A percentile compares a stretch with the other conserved stretches of the same genome.
phyloP scores from a whole-genome alignment of 1,140 invertebrate genomes.

The Rhopalosiphum padi region DNA sequence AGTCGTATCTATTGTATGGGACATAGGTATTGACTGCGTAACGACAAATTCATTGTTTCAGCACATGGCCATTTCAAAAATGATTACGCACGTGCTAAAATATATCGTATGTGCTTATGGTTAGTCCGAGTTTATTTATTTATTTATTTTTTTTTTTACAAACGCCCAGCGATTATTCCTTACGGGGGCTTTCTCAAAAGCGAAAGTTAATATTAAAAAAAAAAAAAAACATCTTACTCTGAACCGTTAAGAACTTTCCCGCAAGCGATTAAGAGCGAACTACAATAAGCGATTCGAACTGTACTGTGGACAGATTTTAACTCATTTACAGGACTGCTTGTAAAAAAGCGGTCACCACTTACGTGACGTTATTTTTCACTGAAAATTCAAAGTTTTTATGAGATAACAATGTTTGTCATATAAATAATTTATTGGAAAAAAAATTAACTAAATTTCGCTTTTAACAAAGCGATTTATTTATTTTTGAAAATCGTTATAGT shows the following conservation, averaged over 20 bases:
- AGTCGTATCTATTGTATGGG: not conserved
- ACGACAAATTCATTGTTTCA: not conserved
- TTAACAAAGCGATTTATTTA: not conserved
- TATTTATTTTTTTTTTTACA: not conserved
- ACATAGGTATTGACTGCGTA: not conserved
- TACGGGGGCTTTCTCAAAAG: not conserved
- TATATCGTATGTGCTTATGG: not conserved
- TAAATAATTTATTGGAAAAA: not conserved
- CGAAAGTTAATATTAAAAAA: not conserved
- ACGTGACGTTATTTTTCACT: not conserved
- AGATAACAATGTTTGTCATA: not conserved
- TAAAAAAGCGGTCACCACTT: not conserved
- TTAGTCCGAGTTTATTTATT: not conserved
- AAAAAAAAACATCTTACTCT: not conserved
- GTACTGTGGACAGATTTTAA: not conserved
- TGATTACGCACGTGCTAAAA: not conserved
- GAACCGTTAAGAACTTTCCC: not conserved
- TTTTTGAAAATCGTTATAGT: not conserved
- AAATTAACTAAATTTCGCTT: not conserved
- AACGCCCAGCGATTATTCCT: not conserved
- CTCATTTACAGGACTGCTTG: not conserved
- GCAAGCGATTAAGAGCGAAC: not conserved
- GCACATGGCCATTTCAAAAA: not conserved
- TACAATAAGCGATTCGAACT: not conserved
- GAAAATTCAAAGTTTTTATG: not conserved